Evolutionary conservation across 2,888 invertebrate species (phyloP).

Genomic region (Deladenus siricidicola): DNA sequence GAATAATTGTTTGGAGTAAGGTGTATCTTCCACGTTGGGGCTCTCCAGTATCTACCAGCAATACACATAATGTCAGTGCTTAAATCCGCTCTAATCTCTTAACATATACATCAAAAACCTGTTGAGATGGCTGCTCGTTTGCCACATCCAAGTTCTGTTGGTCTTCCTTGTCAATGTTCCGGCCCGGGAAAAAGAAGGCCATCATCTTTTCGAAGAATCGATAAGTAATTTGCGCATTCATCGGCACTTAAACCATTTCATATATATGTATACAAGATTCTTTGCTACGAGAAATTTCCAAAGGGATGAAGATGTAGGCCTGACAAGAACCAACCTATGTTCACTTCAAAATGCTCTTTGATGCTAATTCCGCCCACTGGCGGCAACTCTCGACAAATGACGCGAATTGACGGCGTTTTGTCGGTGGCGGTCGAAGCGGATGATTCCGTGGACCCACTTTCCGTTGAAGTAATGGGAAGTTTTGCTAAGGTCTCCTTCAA

Average conservation of each 20-base stretch:
- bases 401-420: slow-evolving; percentile 69
- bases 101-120: slow-evolving; percentile 7
- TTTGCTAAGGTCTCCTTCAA: slow-evolving; percentile 31
- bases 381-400: slow-evolving; percentile 84
- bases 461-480: slow-evolving; percentile 22
- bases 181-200: slow-evolving; percentile 81
- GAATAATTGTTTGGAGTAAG: not conserved
- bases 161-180: slow-evolving; percentile 61
- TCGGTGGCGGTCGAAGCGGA: slow-evolving; percentile 13
- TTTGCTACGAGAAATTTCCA: too few species aligned
- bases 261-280: too few species aligned
- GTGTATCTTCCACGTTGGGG: too few species aligned
- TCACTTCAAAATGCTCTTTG: slow-evolving; percentile 97
- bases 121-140: slow-evolving; percentile 27
- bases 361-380: slow-evolving; percentile 92
- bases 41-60: not conserved
- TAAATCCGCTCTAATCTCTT: not conserved
- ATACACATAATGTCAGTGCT: not conserved
- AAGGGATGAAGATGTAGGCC: not conserved
- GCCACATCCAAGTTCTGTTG: slow-evolving; percentile 33
- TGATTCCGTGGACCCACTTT: too few species aligned
- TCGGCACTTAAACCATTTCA: slow-evolving; percentile 36
- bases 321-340: not conserved
- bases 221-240: slow-evolving; percentile 56
- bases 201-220: slow-evolving; percentile 80